phyloP scores from a whole-genome alignment of 2,797 vertebrate genomes.

The Sebastes miniatus region DNA sequence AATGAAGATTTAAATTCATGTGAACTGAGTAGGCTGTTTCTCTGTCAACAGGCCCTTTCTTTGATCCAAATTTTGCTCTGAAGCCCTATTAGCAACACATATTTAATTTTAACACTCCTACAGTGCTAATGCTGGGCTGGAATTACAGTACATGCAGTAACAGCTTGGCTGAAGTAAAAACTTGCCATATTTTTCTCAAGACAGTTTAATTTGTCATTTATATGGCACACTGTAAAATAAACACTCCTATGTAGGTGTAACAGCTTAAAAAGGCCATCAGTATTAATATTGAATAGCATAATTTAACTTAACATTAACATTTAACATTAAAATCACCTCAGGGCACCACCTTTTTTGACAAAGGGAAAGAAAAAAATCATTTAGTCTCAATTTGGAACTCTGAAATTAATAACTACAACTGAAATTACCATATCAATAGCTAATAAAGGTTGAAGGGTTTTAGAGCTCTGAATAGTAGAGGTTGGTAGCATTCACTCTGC shows the following conservation, averaged over 20 bases:
- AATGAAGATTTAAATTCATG: constrained; percentile 22
- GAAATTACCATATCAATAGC: neutral
- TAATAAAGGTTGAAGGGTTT: neutral
- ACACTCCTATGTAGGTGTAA: neutral
- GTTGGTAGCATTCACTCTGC: neutral
- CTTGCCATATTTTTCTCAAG: neutral
- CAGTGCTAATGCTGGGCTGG: neutral
- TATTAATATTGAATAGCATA: neutral
- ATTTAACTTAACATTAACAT: neutral
- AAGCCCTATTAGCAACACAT: neutral
- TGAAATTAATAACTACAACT: neutral
- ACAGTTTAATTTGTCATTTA: constrained; percentile 18
- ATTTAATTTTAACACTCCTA: constrained; percentile 9
- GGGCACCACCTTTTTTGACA: neutral
- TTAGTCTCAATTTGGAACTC: neutral
- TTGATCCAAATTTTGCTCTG: constrained; percentile 29
- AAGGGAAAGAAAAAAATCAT: neutral
- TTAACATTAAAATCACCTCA: neutral
- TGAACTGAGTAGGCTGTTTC: constrained; percentile 39
- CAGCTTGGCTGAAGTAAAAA: constrained; percentile 17
- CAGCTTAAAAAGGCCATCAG: neutral
- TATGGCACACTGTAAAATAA: constrained; percentile 16
- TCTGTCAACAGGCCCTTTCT: constrained; percentile 28
- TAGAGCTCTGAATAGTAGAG: neutral
- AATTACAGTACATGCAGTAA: neutral